Base-by-base conservation (phyloP, 2,797 vertebrate species). In the Ara ararauna region DNA sequence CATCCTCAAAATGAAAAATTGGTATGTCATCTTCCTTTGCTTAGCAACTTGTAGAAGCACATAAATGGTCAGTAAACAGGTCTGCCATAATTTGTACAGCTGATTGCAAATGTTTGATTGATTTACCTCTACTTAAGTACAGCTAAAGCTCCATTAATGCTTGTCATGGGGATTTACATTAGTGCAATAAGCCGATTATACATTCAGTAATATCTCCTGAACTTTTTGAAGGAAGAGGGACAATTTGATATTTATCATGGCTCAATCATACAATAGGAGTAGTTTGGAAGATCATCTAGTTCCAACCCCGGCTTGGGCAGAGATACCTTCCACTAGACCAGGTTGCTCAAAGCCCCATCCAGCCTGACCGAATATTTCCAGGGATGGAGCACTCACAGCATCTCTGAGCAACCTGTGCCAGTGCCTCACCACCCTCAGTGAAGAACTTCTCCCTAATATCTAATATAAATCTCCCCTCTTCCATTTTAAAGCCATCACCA, bases 1-100 rank as follows among this genome's bases (percentile, higher is more conserved):
- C 30, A 40, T 36, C 34, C 27, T 83, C 23, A 62, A 80, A 90
- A 88, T 73, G 42, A 95, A 87, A 96, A 94, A 44, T 48, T 20
- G 32, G 27, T 27, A 18, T 60, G 13, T 74, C 32, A 20, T 65
- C 18, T 77, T 83, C 30, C 5, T 83, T 85, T 87, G 30, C 7
- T 0, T 58, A 75, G 53, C 30, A 83, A 36, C 64, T 70, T 84
- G 21, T 38, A 82, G 66, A 83, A 85, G 67, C 78, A 64, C 22
- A 14, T 66, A 78, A 89, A 64, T 22, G 47, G 60, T 78, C 76
- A 60, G 32, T 26, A 62, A 90, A 77, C 10, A 78, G 34, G 48
- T 78, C 73, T 54, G 23, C 38, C 9, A 5, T 81, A 71, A 64
- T 34, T 80, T 62, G 32, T 80, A 47, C 20, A 51, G 13, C 40